phyloP scores from a whole-genome alignment of 2,797 vertebrate species.

The Hippocampus kuda region DNA sequence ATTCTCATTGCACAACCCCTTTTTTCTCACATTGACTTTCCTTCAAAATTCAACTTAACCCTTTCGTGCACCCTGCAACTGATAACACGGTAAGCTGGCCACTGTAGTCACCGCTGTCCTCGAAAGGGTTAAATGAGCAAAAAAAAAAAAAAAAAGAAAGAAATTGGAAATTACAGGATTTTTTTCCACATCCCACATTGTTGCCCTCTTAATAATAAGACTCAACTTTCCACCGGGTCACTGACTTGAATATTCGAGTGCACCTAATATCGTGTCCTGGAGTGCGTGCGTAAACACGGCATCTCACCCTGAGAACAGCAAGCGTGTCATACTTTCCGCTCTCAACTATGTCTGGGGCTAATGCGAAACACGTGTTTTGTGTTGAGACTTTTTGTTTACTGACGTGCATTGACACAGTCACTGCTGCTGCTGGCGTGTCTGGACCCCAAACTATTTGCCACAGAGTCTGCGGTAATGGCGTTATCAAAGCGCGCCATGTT shows the following conservation, averaged over 20 bases:
- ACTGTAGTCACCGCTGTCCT: too few species aligned
- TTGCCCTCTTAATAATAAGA: too few species aligned
- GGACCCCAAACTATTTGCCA: constrained; percentile 48
- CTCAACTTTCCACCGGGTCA: too few species aligned
- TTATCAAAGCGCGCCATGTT: constrained; percentile 51
- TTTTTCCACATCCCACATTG: too few species aligned
- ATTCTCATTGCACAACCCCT: too few species aligned
- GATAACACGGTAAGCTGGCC: too few species aligned
- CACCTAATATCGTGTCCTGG: not conserved
- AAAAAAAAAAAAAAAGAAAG: too few species aligned
- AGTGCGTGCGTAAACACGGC: constrained; percentile 31
- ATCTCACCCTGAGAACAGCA: constrained; percentile 33
- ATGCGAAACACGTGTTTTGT: constrained; percentile 57
- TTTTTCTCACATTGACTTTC: too few species aligned
- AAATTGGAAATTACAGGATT: too few species aligned
- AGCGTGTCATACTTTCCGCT: constrained; percentile 52
- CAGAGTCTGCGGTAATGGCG: constrained; percentile 47
- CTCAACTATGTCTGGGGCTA: constrained; percentile 35
- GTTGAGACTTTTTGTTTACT: constrained; percentile 56
- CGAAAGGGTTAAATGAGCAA: too few species aligned
- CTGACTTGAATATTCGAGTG: not conserved
- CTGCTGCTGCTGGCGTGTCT: constrained; percentile 40
- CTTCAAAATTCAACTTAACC: too few species aligned
- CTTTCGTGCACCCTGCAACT: too few species aligned
- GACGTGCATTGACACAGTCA: constrained; percentile 58